Evolutionary conservation across 2,113 vertebrate genomes (phyloP).

Genomic region (Silurus asotus): DNA sequence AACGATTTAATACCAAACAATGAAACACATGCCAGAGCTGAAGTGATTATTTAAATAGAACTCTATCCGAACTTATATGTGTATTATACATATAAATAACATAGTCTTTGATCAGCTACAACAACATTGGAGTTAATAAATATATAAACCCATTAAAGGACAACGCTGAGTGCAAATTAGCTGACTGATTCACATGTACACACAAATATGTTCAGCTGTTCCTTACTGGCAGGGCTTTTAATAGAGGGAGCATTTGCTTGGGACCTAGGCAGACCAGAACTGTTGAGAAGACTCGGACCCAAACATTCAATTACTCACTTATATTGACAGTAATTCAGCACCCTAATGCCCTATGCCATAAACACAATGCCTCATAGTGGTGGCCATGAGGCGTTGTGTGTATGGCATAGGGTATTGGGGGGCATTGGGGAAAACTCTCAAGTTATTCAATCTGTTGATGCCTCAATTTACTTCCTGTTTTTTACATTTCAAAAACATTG

Average conservation of each 20-base stretch:
- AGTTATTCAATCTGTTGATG: not conserved
- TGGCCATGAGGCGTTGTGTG: no score
- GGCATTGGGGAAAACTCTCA: not conserved
- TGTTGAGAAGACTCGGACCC: constrained; percentile 32
- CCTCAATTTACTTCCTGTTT: not conserved
- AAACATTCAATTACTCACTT: constrained; percentile 36
- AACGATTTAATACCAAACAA: constrained; percentile 1
- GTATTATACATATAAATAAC: not conserved
- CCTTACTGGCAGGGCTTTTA: constrained; percentile 46
- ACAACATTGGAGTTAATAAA: not conserved
- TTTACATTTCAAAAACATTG: not conserved
- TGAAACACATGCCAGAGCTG: not conserved
- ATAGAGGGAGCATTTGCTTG: constrained; percentile 50
- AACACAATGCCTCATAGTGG: not conserved
- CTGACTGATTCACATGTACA: constrained; percentile 23
- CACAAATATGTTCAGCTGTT: constrained; percentile 46
- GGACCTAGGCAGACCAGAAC: constrained; percentile 24
- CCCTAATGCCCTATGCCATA: constrained; percentile 15
- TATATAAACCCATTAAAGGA: not conserved
- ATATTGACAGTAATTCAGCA: constrained; percentile 5
- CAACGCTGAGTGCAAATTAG: not conserved
- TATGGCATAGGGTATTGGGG: no score
- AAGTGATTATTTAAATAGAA: constrained; percentile 6
- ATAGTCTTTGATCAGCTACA: not conserved
- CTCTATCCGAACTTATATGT: not conserved